These are phyloP conservation scores for Nasalis larvatus DNA, from an alignment of 2,113 vertebrate genomes.

Conservation along the genomic window DNA sequence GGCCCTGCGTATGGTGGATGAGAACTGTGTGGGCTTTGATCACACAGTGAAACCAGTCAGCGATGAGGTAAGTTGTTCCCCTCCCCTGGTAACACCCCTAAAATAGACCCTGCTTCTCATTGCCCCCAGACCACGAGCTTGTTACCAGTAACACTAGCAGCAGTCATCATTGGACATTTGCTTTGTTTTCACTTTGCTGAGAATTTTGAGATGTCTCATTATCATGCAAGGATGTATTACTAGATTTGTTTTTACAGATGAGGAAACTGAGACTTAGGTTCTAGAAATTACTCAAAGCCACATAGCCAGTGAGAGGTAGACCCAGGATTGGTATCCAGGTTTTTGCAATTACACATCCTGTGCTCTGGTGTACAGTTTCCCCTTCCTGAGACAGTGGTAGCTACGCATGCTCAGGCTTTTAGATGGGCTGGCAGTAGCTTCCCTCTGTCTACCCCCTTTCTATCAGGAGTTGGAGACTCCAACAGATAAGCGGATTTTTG, in stretches of 20 bases:
- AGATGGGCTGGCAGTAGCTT: background rate
- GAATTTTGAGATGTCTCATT: background rate
- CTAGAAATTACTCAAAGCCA: background rate
- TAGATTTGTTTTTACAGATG: background rate
- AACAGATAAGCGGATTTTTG: conserved; percentile 97
- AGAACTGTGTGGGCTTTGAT: conserved; percentile 98
- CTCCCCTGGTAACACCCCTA: background rate
- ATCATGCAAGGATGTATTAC: background rate
- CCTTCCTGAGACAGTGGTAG: background rate
- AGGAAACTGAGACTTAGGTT: background rate
- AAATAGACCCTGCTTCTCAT: background rate
- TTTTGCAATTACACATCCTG: background rate
- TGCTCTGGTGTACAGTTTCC: background rate
- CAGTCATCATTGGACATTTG: background rate
- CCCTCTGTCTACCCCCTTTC: background rate
- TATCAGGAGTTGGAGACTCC: conserved; percentile 94
- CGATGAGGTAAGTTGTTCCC: conserved; percentile 85
- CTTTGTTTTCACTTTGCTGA: background rate
- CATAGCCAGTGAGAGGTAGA: background rate
- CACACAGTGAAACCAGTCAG: conserved; percentile 93
- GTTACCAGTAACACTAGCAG: too few relatives aligned
- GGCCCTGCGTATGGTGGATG: conserved; percentile 98
- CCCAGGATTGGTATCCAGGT: background rate
- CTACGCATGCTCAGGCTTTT: too few relatives aligned
- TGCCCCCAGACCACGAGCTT: background rate